Conservation (phyloP, 1,140 invertebrate species). For the Drosophila nikananu region DNA sequence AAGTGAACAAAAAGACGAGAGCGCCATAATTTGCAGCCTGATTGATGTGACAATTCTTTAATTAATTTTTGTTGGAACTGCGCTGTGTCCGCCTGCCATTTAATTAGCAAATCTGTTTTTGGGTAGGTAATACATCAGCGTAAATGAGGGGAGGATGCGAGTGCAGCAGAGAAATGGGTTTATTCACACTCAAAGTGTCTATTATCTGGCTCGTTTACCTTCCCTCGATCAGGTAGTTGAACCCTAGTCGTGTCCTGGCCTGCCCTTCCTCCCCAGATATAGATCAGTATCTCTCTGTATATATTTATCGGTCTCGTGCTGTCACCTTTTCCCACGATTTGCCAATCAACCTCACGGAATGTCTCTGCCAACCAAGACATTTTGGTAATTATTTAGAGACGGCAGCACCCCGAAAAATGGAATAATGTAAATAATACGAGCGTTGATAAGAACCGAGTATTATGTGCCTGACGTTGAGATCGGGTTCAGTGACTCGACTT, state of each 20-base stretch:
- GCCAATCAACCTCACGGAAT: slow-evolving; percentile 24
- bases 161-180: slow-evolving; percentile 53
- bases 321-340: slow-evolving; percentile 53
- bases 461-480: slow-evolving; percentile 36
- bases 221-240: slow-evolving; percentile 40
- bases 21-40: slow-evolving; percentile 68
- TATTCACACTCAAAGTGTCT: slow-evolving; percentile 61
- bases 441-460: slow-evolving; percentile 39
- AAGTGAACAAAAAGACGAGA: slow-evolving; percentile 23
- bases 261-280: slow-evolving; percentile 37
- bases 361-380: slow-evolving; percentile 7
- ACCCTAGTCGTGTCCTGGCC: slow-evolving; percentile 30
- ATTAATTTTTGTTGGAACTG: slow-evolving; percentile 70
- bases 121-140: slow-evolving; percentile 73
- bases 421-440: slow-evolving; percentile 24
- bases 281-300: neutral
- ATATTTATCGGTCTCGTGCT: slow-evolving; percentile 6
- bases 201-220: slow-evolving; percentile 64
- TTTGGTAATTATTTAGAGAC: slow-evolving; percentile 41
- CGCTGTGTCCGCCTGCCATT: slow-evolving; percentile 38
- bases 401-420: slow-evolving; percentile 16
- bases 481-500: slow-evolving; percentile 50
- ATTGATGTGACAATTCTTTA: slow-evolving; percentile 82
- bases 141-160: slow-evolving; percentile 55
- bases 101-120: slow-evolving; percentile 71